These are phyloP conservation scores for Idaea biselata DNA, from an alignment of 2,888 invertebrate genomes.

Conservation along the genomic window DNA sequence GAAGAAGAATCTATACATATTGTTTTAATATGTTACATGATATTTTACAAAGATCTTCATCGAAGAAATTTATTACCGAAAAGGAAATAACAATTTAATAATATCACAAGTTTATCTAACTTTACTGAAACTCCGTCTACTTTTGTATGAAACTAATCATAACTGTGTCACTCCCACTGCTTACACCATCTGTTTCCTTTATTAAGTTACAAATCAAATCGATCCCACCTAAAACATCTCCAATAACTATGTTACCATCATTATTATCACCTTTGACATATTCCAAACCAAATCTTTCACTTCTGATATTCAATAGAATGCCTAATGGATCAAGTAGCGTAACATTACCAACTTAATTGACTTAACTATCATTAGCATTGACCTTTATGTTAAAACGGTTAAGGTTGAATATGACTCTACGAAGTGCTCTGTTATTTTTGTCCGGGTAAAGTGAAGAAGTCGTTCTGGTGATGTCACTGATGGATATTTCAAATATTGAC, in stretches of 20 bases:
- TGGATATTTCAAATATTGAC: conserved; percentile 78
- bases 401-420: not conserved
- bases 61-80: too few relatives aligned
- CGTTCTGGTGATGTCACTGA: conserved; percentile 66
- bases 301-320: conserved; percentile 54
- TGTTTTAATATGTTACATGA: too few relatives aligned
- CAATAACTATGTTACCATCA: conserved; percentile 27
- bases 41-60: too few relatives aligned
- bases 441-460: conserved; percentile 69
- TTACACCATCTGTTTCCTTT: not conserved
- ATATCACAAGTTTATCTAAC: not conserved
- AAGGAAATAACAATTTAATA: too few relatives aligned
- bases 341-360: conserved; percentile 23
- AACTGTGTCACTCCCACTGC: conserved; percentile 2
- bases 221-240: not conserved
- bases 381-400: not conserved
- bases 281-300: conserved; percentile 49
- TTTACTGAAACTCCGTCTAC: not conserved
- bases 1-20: too few relatives aligned
- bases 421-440: conserved; percentile 25
- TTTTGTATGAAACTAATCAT: conserved; percentile 19
- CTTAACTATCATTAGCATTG: not conserved
- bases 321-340: conserved; percentile 62
- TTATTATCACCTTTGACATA: conserved; percentile 43
- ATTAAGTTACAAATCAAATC: not conserved